phyloP scores from a whole-genome alignment of 2,797 vertebrate species.

The Trichosurus vulpecula region DNA sequence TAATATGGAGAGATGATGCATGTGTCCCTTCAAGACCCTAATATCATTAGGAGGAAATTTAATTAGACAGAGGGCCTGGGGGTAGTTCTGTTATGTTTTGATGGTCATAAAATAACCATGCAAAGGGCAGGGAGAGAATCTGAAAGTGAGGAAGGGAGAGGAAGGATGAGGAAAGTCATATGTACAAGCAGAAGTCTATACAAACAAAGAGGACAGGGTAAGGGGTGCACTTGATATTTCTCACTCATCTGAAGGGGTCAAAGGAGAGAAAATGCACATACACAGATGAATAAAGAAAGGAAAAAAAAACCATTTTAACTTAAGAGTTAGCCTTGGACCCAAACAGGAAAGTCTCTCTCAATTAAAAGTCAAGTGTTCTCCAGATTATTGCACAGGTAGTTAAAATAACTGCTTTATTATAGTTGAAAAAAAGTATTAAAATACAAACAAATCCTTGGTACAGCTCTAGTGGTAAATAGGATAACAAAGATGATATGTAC shows the following conservation, averaged over 20 bases:
- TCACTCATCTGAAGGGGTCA: neutral
- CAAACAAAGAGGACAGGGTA: neutral
- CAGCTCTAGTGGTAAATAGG: neutral
- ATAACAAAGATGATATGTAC: neutral
- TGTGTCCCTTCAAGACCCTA: neutral
- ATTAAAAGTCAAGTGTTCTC: neutral
- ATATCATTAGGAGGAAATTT: neutral
- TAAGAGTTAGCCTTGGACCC: neutral
- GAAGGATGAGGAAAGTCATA: no score
- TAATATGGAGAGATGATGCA: neutral
- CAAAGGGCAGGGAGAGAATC: neutral
- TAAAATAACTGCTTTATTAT: neutral
- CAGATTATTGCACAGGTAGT: neutral
- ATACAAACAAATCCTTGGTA: neutral
- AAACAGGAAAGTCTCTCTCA: neutral
- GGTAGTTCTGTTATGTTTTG: neutral
- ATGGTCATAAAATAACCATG: neutral
- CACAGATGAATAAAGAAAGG: neutral
- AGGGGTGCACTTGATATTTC: neutral
- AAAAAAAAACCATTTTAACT: neutral
- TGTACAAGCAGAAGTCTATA: neutral
- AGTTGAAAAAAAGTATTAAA: neutral
- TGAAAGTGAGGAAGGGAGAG: neutral
- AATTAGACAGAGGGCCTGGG: neutral
- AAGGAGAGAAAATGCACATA: no score